A percentile compares a stretch with the other conserved stretches of the same genome.
phyloP scores from a whole-genome alignment of 2,888 invertebrate genomes.

The Volucella bombylans region DNA sequence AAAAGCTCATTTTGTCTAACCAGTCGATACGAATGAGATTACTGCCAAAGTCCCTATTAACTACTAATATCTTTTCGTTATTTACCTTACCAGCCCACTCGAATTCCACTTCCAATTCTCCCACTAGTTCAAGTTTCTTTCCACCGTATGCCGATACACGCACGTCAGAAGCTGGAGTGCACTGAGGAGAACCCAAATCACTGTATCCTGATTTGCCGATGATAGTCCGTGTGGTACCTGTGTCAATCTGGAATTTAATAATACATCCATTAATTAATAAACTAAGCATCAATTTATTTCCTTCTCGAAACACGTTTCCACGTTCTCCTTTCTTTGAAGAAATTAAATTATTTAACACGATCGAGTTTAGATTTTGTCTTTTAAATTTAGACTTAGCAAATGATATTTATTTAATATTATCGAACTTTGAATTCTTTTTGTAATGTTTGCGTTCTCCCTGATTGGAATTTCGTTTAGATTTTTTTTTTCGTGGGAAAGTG shows the following conservation, averaged over 20 bases:
- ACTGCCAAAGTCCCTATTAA: slow-evolving; percentile 1
- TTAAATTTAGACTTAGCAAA: too few species aligned
- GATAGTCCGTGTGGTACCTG: not conserved
- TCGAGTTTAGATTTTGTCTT: too few species aligned
- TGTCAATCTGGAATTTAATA: not conserved
- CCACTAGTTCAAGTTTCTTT: not conserved
- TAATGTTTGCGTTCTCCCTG: too few species aligned
- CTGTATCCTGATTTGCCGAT: not conserved
- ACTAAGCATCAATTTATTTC: too few species aligned
- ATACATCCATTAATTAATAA: too few species aligned
- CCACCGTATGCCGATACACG: slow-evolving; percentile 12
- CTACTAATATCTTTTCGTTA: slow-evolving; percentile 16
- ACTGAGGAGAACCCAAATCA: slow-evolving; percentile 7
- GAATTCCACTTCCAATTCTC: slow-evolving; percentile 21
- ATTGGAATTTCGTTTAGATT: too few species aligned
- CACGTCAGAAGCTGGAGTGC: slow-evolving; percentile 23
- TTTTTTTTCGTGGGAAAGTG: too few species aligned
- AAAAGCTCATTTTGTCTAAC: slow-evolving; percentile 38
- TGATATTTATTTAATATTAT: too few species aligned
- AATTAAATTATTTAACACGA: too few species aligned
- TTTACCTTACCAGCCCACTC: too few species aligned
- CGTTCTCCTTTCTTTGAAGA: not conserved
- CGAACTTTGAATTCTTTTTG: too few species aligned
- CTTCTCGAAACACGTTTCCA: not conserved
- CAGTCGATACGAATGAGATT: slow-evolving; percentile 24